These are phyloP conservation scores for Ethmia dodecea DNA, from an alignment of 2,888 invertebrate species.

Conservation along the genomic window DNA sequence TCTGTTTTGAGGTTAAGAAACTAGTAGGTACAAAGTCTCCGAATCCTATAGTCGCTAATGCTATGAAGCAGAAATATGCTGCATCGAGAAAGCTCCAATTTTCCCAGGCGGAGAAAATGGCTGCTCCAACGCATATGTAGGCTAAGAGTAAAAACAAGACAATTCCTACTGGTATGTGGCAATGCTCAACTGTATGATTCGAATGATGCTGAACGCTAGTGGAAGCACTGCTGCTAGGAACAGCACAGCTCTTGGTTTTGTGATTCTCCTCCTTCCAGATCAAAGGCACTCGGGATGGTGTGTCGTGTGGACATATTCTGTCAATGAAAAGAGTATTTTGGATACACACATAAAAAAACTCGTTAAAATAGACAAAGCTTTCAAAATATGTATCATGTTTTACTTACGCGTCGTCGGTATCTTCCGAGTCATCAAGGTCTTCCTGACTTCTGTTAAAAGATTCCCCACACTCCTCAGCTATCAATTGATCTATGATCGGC, in stretches of 20 bases:
- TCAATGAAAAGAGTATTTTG: neutral
- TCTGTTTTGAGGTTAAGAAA: conserved; percentile 63
- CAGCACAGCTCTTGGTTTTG: conserved; percentile 52
- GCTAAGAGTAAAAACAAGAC: conserved; percentile 83
- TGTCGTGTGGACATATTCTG: conserved; percentile 81
- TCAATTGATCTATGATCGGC: conserved; percentile 60
- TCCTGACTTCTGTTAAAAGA: conserved; percentile 67
- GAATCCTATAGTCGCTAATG: conserved; percentile 89
- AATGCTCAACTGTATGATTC: conserved; percentile 52
- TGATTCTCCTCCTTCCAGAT: conserved; percentile 78
- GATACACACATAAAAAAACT: too few relatives aligned
- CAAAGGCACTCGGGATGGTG: conserved; percentile 86
- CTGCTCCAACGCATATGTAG: conserved; percentile 87
- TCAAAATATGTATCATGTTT: neutral
- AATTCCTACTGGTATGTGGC: conserved; percentile 62
- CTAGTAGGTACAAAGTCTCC: conserved; percentile 85
- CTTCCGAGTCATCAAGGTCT: conserved; percentile 79
- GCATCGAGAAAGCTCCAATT: conserved; percentile 89
- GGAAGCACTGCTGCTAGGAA: conserved; percentile 54
- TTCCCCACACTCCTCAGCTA: conserved; percentile 68
- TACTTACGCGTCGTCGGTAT: conserved; percentile 72
- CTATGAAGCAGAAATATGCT: conserved; percentile 91
- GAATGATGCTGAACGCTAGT: conserved; percentile 51
- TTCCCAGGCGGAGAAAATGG: conserved; percentile 87
- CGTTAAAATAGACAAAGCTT: neutral